Evolutionary conservation across 2,113 vertebrate genomes (phyloP).

Genomic region (Scopus umbretta): DNA sequence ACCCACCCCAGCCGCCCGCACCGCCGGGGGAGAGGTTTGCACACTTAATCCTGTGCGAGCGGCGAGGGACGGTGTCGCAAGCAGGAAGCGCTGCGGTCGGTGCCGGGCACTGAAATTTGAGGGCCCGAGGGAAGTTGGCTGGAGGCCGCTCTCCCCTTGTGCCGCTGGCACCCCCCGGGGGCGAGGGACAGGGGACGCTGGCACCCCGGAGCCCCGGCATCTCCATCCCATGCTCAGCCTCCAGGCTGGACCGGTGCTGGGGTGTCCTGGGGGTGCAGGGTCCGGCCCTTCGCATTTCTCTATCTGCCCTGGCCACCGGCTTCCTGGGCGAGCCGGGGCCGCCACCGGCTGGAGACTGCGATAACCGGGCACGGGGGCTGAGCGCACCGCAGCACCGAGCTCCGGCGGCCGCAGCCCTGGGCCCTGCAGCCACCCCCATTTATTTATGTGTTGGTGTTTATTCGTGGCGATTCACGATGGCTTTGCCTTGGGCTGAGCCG

Average conservation of each 20-base stretch:
- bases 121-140: conserved; percentile 14
- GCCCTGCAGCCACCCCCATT: not conserved
- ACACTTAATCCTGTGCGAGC: not conserved
- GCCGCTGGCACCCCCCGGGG: not conserved
- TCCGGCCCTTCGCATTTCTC: rapidly evolving
- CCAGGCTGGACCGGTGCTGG: rapidly evolving
- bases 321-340: not conserved
- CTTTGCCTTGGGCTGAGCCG: not conserved
- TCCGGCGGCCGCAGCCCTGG: rapidly evolving
- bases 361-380: not conserved
- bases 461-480: rapidly evolving
- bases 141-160: not conserved
- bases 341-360: not conserved
- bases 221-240: rapidly evolving
- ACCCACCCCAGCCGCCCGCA: rapidly evolving
- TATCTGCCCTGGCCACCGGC: rapidly evolving
- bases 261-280: not conserved
- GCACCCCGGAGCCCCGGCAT: not conserved
- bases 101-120: not conserved
- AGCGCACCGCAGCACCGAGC: rapidly evolving
- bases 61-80: not conserved
- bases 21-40: not conserved
- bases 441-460: not conserved
- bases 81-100: conserved; percentile 50
- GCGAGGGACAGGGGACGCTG: not conserved